A percentile compares a stretch with the other conserved stretches of the same genome.
phyloP scores from a whole-genome alignment of 2,797 vertebrate species.

The Parauchenoglanis punctatus region DNA sequence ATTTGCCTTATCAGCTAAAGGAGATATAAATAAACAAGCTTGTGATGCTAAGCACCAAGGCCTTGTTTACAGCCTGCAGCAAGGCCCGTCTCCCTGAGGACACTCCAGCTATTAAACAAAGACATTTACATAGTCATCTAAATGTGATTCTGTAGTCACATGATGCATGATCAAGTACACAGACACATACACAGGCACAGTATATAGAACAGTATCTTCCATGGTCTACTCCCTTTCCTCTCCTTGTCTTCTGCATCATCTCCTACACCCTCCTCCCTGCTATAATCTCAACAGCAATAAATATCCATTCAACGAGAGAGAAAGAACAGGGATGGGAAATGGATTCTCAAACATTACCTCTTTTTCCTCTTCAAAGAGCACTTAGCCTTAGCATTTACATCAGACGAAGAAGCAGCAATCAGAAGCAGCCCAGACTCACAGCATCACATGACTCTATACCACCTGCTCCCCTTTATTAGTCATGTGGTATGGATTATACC shows the following conservation, averaged over 20 bases:
- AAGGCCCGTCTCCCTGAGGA: slow-evolving; percentile 1
- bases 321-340: slow-evolving; percentile 49
- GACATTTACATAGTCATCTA: not conserved
- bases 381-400: slow-evolving; percentile 69
- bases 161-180: slow-evolving; percentile 5
- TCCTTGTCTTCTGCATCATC: slow-evolving; percentile 37
- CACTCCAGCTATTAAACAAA: slow-evolving; percentile 12
- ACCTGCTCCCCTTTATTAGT: slow-evolving; percentile 68
- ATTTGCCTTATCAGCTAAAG: slow-evolving; percentile 9
- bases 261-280: slow-evolving; percentile 38
- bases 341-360: slow-evolving; percentile 71
- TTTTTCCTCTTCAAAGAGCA: slow-evolving; percentile 62
- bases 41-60: slow-evolving; percentile 8
- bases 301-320: slow-evolving; percentile 44
- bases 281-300: slow-evolving; percentile 42
- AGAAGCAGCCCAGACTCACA: slow-evolving; percentile 66
- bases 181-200: not conserved
- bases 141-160: slow-evolving; percentile 3
- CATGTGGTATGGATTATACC: slow-evolving; percentile 67
- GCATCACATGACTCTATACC: slow-evolving; percentile 75
- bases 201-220: slow-evolving; percentile 57
- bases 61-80: slow-evolving; percentile 2
- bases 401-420: slow-evolving; percentile 65
- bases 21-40: slow-evolving; percentile 26
- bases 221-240: slow-evolving; percentile 56